Base-by-base conservation (phyloP, 2,797 vertebrate genomes). In the Sparidentex hasta region DNA sequence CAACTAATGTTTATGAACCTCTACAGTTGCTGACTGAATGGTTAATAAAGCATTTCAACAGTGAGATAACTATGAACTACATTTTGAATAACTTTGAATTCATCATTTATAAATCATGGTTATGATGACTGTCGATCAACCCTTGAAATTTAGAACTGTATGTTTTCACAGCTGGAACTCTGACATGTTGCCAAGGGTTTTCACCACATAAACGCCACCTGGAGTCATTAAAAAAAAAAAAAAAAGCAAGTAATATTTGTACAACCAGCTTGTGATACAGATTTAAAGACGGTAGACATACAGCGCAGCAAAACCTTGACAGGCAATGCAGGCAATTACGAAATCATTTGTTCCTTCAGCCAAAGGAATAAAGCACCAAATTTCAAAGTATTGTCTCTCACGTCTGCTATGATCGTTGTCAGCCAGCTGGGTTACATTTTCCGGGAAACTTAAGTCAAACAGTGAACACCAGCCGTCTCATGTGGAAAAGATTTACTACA, bases 351-450 rank as follows among this genome's bases (percentile, higher is more conserved):
- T 72, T 56, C 21, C 48, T 55, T n/a, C 41, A 41, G 25, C 8
- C 41, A 21, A 61, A 3, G 11, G 21, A 56, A 63, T 27, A 14
- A 57, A 44, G 46, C n/a, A 23, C 2, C 46, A 23, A 6, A 33
- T 65, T 47, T 62, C 59, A 27, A 76, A 48, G 58, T 21, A 33
- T 41, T 61, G 74, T 16, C 3, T 51, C 58, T 43, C 13, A n/a
- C 14, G 18, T 55, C 50, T 7, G 3, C 63, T 56, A 3, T 29
- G 16, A 12, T 55, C 29, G 21, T 38, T 25, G 20, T 50, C 16
- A 61, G n/a, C 25, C 38, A 59, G 55, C 13, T 43, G 17, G n/a
- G 25, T 54, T n/a, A 43, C 2, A 21, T 47, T 25, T 14, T 12
- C 52, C 2, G 41, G 11, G 3, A 65, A 78, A 65, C 25, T 59